A percentile compares a stretch with the other conserved stretches of the same genome.
Conservation (phyloP, 2,797 vertebrate species). For the Pitangus sulphuratus region DNA sequence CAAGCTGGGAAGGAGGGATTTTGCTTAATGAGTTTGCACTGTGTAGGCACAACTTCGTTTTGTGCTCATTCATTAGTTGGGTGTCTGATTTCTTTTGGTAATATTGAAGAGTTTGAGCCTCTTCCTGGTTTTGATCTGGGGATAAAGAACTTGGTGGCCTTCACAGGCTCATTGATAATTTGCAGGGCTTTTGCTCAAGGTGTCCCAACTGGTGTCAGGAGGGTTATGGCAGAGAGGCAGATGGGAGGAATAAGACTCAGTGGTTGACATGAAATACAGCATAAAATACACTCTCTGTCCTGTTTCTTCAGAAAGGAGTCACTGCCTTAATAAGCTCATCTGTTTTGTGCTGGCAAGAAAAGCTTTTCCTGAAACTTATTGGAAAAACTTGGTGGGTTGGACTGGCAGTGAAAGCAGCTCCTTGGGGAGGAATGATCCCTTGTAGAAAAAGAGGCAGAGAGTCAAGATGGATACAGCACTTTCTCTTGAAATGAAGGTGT, state of each 20-base stretch:
- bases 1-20: background rate
- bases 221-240: background rate
- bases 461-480: background rate
- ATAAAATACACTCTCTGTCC: background rate
- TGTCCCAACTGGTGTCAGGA: background rate
- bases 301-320: background rate
- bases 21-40: background rate
- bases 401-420: background rate
- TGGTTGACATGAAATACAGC: background rate
- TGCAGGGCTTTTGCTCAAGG: background rate
- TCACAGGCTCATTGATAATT: background rate
- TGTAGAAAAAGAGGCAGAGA: background rate
- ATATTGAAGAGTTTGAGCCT: background rate
- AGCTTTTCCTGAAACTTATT: background rate
- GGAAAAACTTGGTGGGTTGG: background rate
- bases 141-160: background rate
- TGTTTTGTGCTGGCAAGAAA: background rate
- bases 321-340: background rate
- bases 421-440: background rate
- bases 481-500: background rate
- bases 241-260: background rate
- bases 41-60: rapidly evolving
- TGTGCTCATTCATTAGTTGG: rapidly evolving
- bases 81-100: background rate
- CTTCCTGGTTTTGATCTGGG: background rate